Evolutionary conservation across 1,140 invertebrate species (phyloP), one percentile per base, ranked within the genome.

Genomic region (Acromyrmex heyeri): DNA sequence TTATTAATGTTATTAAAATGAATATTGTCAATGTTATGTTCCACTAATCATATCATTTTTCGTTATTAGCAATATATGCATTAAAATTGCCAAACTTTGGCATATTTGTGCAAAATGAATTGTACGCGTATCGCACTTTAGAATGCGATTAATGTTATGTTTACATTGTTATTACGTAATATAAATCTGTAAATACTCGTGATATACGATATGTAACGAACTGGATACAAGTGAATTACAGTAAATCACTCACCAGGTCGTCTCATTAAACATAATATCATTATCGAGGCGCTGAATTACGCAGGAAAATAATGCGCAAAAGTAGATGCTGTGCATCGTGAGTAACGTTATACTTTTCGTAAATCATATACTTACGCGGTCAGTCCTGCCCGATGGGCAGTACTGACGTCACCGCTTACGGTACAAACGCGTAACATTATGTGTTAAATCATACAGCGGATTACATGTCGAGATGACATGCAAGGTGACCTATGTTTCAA

Each of bases 261-360:
- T 55, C 44, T 82, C 67, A 72, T 82, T 82, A 82, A 72, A 24
- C 53, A 14, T 59, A 82, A 82, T 73, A 82, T 82, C 24, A 48
- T 82, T 55, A 82, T 82, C 50, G 50, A 27, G 30, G 67, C 55
- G 34, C 67, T 72, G 50, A 72, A 82, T 57, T 67, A 69, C 14
- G 27, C 27, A 18, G 27, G 48, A 67, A 77, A 79, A 79, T 24
- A 67, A 10, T 48, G n/a, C 77, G 27, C 3, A 16, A 79, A 55
- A 55, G n/a, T 24, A 38, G 21, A 73, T 10, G n/a, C 30, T 44
- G 34, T 57, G 10, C 21, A 70, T 24, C 30, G 48, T 50, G 18
- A 21, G 21, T 69, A 59, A 81, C 7, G 21, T 70, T 81, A 81
- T 59, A 59, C 65, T 81, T 81, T 81, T 72, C 65, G 64, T 81